Percentiles rank a stretch among this genome's conserved stretches.
Evolutionary conservation across 2,797 vertebrate genomes (phyloP).

Genomic region (Apogon hyalosoma): DNA sequence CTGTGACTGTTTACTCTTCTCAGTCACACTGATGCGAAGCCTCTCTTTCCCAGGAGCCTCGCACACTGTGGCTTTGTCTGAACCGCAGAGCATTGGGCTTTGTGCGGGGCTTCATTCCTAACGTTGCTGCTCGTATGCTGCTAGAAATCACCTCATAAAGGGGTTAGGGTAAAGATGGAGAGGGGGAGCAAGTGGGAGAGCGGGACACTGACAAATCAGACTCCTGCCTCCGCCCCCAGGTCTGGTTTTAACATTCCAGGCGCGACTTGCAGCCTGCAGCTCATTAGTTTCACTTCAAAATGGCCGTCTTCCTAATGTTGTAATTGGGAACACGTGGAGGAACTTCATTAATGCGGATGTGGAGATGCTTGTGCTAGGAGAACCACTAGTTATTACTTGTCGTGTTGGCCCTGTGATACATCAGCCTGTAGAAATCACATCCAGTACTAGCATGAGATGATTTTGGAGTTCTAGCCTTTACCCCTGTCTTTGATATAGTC

Average conservation of each 20-base stretch:
- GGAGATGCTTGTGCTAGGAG: constrained; percentile 31
- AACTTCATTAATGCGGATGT: constrained; percentile 49
- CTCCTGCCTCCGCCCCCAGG: constrained; percentile 44
- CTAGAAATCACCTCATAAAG: constrained; percentile 49
- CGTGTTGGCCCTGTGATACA: constrained; percentile 32
- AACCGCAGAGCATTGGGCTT: constrained; percentile 52
- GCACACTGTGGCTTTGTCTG: constrained; percentile 73
- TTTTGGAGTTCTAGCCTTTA: constrained; percentile 58
- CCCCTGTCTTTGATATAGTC: constrained; percentile 68
- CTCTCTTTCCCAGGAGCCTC: constrained; percentile 58
- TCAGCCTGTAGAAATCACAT: constrained; percentile 34
- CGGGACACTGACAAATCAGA: constrained; percentile 38
- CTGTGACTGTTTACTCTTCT: constrained; percentile 72
- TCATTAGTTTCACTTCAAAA: constrained; percentile 78
- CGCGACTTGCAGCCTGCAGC: constrained; percentile 54
- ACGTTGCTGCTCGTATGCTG: constrained; percentile 64
- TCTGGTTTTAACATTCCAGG: constrained; percentile 61
- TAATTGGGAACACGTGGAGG: constrained; percentile 78
- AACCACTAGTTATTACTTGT: constrained; percentile 36
- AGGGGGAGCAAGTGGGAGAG: constrained; percentile 14
- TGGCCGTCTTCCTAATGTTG: constrained; percentile 70
- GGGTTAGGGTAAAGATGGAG: constrained; percentile 16
- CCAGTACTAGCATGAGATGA: constrained; percentile 38
- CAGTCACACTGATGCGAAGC: constrained; percentile 53
- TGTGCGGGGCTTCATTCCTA: constrained; percentile 69